Evolutionary conservation across 2,113 vertebrate genomes (phyloP).

Genomic region (Cyrtonyx montezumae): DNA sequence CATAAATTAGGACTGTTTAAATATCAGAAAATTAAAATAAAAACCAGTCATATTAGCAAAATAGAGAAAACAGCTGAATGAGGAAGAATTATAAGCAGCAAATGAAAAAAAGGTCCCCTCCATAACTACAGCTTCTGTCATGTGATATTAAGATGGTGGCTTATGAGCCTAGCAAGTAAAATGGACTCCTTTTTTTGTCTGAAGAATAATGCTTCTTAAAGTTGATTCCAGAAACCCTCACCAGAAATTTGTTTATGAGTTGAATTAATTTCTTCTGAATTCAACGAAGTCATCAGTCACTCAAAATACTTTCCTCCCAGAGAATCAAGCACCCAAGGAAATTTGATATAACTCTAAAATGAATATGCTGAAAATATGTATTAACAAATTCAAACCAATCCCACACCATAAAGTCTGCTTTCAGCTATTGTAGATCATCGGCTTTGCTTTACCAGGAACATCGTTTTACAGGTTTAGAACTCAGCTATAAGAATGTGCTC

Average conservation of each 20-base stretch:
- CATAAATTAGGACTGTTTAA: neutral
- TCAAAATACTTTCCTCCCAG: neutral
- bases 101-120: neutral
- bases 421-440: conserved; percentile 54
- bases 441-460: conserved; percentile 48
- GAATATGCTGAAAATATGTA: conserved; percentile 44
- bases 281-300: conserved; percentile 35
- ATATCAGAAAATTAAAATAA: neutral
- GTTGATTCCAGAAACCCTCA: neutral
- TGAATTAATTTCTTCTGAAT: conserved; percentile 60
- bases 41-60: neutral
- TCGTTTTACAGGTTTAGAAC: conserved; percentile 56
- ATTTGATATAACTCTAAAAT: conserved; percentile 17
- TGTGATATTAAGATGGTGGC: neutral
- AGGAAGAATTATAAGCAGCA: neutral
- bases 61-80: neutral
- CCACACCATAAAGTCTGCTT: conserved; percentile 45
- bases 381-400: conserved; percentile 63
- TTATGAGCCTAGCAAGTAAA: neutral
- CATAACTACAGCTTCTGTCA: neutral
- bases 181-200: neutral
- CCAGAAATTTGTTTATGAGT: neutral
- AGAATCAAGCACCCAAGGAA: neutral
- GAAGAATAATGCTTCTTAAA: neutral
- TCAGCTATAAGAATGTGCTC: conserved; percentile 51